phyloP scores from a whole-genome alignment of 1,140 invertebrate species.

The Cheumatopsyche charites region DNA sequence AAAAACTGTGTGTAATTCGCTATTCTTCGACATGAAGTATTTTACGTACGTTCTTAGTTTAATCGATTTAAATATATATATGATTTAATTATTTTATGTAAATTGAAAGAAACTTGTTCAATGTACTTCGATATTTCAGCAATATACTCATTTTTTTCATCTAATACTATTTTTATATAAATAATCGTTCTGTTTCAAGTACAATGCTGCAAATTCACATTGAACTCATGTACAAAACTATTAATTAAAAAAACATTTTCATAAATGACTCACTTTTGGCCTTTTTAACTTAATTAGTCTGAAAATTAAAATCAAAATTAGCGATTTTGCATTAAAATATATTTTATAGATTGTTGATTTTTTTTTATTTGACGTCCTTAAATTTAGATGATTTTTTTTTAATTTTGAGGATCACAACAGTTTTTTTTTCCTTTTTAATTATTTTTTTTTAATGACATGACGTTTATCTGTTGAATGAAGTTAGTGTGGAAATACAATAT shows the following conservation, averaged over 20 bases:
- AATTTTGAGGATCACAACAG: conserved; percentile 14
- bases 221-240: too few relatives aligned
- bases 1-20: conserved; percentile 41
- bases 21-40: conserved; percentile 15
- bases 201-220: too few relatives aligned
- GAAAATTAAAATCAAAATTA: neutral
- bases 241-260: neutral
- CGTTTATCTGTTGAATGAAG: neutral
- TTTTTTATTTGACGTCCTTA: neutral
- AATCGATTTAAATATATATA: too few relatives aligned
- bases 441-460: neutral
- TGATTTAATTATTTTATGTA: too few relatives aligned
- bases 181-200: too few relatives aligned
- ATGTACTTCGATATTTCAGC: too few relatives aligned
- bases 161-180: too few relatives aligned
- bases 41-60: neutral
- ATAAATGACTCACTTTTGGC: conserved; percentile 2
- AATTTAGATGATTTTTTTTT: neutral
- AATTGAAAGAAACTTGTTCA: too few relatives aligned
- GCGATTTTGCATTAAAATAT: neutral
- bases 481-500: conserved; percentile 41
- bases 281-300: conserved; percentile 1
- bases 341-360: neutral
- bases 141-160: too few relatives aligned
- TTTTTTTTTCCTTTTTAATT: neutral